phyloP scores from a whole-genome alignment of 2,113 vertebrate genomes.

The Acinonyx jubatus region DNA sequence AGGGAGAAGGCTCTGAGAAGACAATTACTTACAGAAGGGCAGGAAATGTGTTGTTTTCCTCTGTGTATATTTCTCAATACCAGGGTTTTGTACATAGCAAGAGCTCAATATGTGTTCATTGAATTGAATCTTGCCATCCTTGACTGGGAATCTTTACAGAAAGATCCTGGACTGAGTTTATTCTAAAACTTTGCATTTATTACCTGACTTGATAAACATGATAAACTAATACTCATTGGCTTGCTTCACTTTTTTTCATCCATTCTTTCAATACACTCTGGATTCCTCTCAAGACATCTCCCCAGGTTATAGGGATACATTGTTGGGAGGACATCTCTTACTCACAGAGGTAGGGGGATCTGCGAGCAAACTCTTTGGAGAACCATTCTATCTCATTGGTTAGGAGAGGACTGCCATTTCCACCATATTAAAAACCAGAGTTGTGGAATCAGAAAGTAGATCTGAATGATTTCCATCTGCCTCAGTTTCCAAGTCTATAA shows the following conservation, averaged over 20 bases:
- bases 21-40: slow-evolving; percentile 18
- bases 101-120: not conserved
- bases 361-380: not conserved
- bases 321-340: not conserved
- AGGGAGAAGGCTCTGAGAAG: slow-evolving; percentile 46
- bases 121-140: not conserved
- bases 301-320: not conserved
- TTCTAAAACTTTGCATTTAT: slow-evolving; percentile 28
- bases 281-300: not conserved
- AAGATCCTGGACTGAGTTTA: slow-evolving; percentile 20
- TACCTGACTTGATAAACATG: not conserved
- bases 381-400: not conserved
- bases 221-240: not conserved
- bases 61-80: slow-evolving; percentile 38
- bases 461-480: slow-evolving; percentile 35
- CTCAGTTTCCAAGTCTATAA: slow-evolving; percentile 41
- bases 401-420: not conserved
- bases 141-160: slow-evolving; percentile 41
- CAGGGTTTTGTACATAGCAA: not conserved
- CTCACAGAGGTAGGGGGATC: not conserved
- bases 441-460: not conserved
- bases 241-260: not conserved
- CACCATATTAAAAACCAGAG: slow-evolving; percentile 1
- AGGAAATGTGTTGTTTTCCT: not conserved
- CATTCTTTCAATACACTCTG: not conserved